Base-by-base conservation (phyloP, 2,797 vertebrate genomes). In the Spinibarbus caldwelli region DNA sequence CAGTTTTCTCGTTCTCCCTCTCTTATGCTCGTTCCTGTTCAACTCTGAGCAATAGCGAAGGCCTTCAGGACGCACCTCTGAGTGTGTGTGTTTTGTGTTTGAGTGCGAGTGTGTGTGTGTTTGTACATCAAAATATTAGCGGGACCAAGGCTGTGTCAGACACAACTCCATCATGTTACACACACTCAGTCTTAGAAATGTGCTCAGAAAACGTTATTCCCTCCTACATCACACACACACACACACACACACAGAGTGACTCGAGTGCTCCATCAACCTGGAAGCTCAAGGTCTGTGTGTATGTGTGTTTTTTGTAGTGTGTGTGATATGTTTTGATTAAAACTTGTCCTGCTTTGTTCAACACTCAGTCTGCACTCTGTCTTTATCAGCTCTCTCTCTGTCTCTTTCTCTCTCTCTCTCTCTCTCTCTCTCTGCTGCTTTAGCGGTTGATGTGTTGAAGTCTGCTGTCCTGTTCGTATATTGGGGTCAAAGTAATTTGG, bases 221-320 rank as follows among this genome's bases (percentile, higher is more conserved):
- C 75, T 54, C 19, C 66, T 70, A 59, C 15, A 19, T 54, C 23
- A n/a, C n/a, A n/a, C n/a, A n/a, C n/a, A n/a, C n/a, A n/a, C n/a
- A n/a, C n/a, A n/a, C n/a, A 15, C 10, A 36, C 47, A 83, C 67
- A 73, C 19, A 19, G 0, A 31, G 81, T 41, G 85, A 90, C 89
- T 79, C 88, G 87, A 85, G 86, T 88, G 90, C 91, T 95, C 93
- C 91, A 95, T 95, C 93, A 94, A 88, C 88, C 90, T 19, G 88
- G 76, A 89, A 85, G n/a, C 92, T 93, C 94, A 95, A 95, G 94
- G 95, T 91, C 94, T 93, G 89, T 87, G 91, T 93, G 86, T 85
- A 77, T 84, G 73, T 70, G 75, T 76, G 82, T 84, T 78, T 66
- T 83, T 68, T 84, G 26, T 54, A 19, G 62, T 68, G 79, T 86